A percentile compares a stretch with the other conserved stretches of the same genome.
phyloP scores from a whole-genome alignment of 2,113 vertebrate genomes.

The Limnothrissa miodon region DNA sequence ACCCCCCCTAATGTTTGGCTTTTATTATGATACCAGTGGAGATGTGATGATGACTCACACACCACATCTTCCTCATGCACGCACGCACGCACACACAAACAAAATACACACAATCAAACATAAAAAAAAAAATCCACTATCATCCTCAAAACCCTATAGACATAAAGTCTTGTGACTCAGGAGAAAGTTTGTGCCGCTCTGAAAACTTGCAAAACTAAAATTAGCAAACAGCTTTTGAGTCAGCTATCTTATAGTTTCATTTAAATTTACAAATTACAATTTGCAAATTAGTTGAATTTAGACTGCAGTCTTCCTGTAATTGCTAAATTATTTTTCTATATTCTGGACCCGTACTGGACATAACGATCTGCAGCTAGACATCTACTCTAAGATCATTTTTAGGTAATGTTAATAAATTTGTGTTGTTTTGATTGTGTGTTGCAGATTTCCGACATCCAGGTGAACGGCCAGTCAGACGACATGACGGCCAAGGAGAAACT shows the following conservation, averaged over 20 bases:
- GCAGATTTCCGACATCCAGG: slow-evolving; percentile 98
- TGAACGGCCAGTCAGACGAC: slow-evolving; percentile 93
- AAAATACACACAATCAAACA: not conserved
- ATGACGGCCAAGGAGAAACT: slow-evolving; percentile 98
- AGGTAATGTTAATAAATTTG: not conserved
- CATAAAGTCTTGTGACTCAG: too few relatives aligned
- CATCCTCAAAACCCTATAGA: not conserved
- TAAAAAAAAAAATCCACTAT: too few relatives aligned
- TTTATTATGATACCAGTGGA: not conserved
- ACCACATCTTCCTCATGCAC: not conserved
- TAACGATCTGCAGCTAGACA: too few relatives aligned
- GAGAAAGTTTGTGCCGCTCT: not conserved
- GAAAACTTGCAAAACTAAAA: too few relatives aligned
- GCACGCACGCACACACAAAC: not conserved
- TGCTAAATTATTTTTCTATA: too few relatives aligned
- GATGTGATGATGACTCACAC: not conserved
- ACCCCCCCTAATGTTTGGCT: not conserved
- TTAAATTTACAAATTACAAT: too few relatives aligned
- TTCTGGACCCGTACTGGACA: too few relatives aligned
- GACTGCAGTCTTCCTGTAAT: too few relatives aligned
- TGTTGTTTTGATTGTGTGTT: not conserved
- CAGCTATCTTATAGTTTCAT: too few relatives aligned
- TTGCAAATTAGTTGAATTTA: too few relatives aligned
- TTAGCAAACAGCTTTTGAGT: not conserved
- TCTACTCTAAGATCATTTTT: not conserved